Evolutionary conservation across 2,888 invertebrate species (phyloP).

Genomic region (Podabrus alpinus): DNA sequence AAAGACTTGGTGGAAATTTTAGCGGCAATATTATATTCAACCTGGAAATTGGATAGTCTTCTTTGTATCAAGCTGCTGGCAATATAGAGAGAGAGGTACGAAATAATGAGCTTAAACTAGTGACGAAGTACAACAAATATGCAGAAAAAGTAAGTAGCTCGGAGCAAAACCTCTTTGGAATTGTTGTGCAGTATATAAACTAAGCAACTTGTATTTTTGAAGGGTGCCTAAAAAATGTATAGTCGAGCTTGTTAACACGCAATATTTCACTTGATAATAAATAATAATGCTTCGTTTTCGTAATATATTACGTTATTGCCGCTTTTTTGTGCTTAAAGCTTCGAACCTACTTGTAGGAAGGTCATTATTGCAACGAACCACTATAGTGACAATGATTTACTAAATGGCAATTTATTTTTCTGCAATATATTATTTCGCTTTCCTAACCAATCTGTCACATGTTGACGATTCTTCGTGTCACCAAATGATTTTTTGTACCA

Average conservation of each 20-base stretch:
- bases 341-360: neutral
- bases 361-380: neutral
- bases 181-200: neutral
- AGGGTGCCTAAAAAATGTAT: neutral
- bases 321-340: neutral
- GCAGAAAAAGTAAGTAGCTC: neutral
- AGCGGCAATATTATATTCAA: neutral
- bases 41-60: neutral
- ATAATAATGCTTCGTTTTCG: neutral
- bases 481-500: too few species aligned
- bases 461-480: neutral
- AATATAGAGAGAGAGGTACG: neutral
- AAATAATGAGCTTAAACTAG: neutral
- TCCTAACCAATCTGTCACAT: neutral
- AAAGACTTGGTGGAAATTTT: neutral
- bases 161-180: neutral
- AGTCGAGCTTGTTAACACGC: neutral
- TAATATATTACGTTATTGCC: neutral
- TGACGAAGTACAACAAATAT: neutral
- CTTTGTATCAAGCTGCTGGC: neutral
- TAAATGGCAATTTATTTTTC: neutral
- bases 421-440: too few species aligned
- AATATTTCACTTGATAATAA: neutral
- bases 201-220: neutral
- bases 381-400: neutral